A percentile compares a stretch with the other conserved stretches of the same genome.
Conservation (phyloP, 2,113 vertebrate genomes). For the Neomonachus schauinslandi region DNA sequence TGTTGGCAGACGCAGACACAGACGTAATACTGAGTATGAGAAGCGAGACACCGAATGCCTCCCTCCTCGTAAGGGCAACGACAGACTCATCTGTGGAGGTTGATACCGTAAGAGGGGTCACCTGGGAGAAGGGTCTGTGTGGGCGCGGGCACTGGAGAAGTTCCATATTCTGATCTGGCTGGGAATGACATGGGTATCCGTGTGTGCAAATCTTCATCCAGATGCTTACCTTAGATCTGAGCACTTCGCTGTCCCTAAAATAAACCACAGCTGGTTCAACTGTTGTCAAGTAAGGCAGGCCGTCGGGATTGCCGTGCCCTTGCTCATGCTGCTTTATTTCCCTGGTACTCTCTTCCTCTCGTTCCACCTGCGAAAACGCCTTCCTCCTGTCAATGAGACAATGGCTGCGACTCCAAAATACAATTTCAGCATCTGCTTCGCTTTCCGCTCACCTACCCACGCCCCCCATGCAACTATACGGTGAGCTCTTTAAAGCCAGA, state of each 20-base stretch:
- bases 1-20: neutral
- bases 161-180: neutral
- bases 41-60: neutral
- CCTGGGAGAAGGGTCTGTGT: neutral
- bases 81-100: too few relatives aligned
- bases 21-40: neutral
- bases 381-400: neutral
- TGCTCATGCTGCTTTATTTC: rapidly evolving
- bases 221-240: neutral
- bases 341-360: rapidly evolving
- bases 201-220: neutral
- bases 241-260: neutral
- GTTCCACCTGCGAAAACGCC: neutral
- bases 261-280: neutral
- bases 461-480: neutral
- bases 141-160: too few relatives aligned
- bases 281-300: neutral
- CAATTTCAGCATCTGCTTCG: neutral
- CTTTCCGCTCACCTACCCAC: neutral
- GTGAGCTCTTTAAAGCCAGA: neutral
- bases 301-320: rapidly evolving
- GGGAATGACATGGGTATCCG: neutral
- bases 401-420: neutral
- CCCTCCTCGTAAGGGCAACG: neutral
- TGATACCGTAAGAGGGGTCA: too few relatives aligned